A percentile compares a stretch with the other conserved stretches of the same genome.
Conservation (phyloP, 1,140 invertebrate species). For the Notospermus geniculatus region DNA sequence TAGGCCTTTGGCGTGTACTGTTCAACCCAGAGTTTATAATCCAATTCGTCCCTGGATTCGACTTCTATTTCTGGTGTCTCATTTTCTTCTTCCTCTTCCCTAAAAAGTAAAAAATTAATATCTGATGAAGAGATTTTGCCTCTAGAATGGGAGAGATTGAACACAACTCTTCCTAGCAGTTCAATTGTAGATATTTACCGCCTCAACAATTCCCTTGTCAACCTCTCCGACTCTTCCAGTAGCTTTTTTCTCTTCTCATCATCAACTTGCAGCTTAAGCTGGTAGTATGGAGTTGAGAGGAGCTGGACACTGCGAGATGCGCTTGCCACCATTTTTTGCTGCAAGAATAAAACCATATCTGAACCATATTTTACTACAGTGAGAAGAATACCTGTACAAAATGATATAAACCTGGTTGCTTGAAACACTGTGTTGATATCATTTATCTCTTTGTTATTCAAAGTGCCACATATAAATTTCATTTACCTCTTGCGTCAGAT, state of each 20-base stretch:
- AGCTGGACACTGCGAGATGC: slow-evolving; percentile 20
- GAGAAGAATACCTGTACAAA: not conserved
- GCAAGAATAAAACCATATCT: slow-evolving; percentile 12
- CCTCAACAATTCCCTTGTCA: not conserved
- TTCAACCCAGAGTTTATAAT: slow-evolving; percentile 77
- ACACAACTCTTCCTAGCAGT: not conserved
- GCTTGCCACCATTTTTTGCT: slow-evolving; percentile 30
- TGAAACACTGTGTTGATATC: too few species aligned
- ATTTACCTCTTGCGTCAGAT: slow-evolving; percentile 36
- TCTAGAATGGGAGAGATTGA: not conserved
- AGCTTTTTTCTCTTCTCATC: slow-evolving; percentile 27
- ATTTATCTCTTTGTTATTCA: not conserved
- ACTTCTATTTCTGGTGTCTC: slow-evolving; percentile 20
- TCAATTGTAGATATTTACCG: not conserved
- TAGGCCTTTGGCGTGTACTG: slow-evolving; percentile 84
- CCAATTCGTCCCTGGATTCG: slow-evolving; percentile 14
- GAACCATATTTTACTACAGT: not conserved
- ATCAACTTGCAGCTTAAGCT: slow-evolving; percentile 33
- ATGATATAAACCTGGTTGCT: not conserved
- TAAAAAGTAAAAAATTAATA: slow-evolving; percentile 33
- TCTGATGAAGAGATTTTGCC: slow-evolving; percentile 53
- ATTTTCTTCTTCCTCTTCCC: slow-evolving; percentile 19
- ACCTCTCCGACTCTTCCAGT: not conserved
- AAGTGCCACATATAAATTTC: not conserved
- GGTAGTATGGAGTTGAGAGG: slow-evolving; percentile 29